Evolutionary conservation across 2,888 invertebrate species (phyloP).

Genomic region (Oxytorus armatus): DNA sequence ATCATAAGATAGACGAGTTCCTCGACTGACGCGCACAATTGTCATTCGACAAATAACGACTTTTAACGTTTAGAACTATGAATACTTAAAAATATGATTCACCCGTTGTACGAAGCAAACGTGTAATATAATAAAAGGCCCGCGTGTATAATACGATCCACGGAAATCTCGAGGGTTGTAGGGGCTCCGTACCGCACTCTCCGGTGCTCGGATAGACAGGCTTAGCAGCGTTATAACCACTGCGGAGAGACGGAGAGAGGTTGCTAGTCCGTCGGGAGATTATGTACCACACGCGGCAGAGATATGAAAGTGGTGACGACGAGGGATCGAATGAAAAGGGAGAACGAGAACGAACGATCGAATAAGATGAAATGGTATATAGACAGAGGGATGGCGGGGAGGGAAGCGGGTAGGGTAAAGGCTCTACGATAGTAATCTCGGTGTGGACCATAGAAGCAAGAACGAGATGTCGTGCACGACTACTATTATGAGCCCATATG

Average conservation of each 20-base stretch:
- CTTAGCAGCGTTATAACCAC: conserved; percentile 29
- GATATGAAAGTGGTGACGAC: conserved; percentile 65
- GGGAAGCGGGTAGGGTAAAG: conserved; percentile 27
- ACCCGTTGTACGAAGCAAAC: conserved; percentile 31
- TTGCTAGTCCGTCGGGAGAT: not conserved
- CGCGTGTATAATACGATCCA: conserved; percentile 62
- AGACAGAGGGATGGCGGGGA: conserved; percentile 42
- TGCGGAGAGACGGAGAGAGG: conserved; percentile 19
- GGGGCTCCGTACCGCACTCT: conserved; percentile 39
- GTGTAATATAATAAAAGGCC: conserved; percentile 58
- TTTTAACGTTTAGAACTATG: conserved; percentile 5
- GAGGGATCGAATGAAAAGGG: conserved; percentile 55
- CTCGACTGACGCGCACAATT: not conserved
- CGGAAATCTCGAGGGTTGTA: conserved; percentile 50
- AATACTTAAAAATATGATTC: conserved; percentile 30
- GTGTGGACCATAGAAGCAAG: conserved; percentile 36
- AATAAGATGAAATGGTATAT: conserved; percentile 46
- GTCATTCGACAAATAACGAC: no score
- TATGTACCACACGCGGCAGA: not conserved
- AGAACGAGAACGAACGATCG: conserved; percentile 29
- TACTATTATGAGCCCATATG: conserved; percentile 54
- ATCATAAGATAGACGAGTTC: no score
- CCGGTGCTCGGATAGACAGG: conserved; percentile 47
- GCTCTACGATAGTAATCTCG: conserved; percentile 55
- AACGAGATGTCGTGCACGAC: conserved; percentile 54